These are phyloP conservation scores for Yponomeuta plumbellus DNA, from an alignment of 2,888 invertebrate genomes.

Conservation along the genomic window DNA sequence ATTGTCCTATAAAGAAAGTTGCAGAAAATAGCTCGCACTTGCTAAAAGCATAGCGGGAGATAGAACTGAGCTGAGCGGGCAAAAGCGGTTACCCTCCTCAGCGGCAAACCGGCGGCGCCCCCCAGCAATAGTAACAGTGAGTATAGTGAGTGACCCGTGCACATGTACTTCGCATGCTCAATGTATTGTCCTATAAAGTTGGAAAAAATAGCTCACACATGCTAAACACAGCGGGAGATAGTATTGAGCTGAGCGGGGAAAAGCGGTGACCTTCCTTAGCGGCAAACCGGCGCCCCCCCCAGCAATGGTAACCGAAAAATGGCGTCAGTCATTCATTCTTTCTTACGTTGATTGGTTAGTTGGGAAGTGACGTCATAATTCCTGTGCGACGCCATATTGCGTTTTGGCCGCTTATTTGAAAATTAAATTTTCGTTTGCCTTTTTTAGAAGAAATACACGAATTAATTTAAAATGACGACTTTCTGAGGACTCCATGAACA, in stretches of 20 bases:
- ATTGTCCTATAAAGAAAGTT: not conserved
- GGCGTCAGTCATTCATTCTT: too few species aligned
- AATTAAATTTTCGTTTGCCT: too few species aligned
- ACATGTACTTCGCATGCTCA: not conserved
- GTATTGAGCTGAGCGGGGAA: conserved; percentile 86
- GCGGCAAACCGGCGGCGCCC: too few species aligned
- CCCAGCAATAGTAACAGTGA: not conserved
- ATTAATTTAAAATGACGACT: too few species aligned
- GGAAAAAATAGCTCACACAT: too few species aligned
- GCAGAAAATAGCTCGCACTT: too few species aligned
- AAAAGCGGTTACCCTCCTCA: conserved; percentile 74
- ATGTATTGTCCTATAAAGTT: not conserved
- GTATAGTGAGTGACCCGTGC: not conserved
- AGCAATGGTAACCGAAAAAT: not conserved
- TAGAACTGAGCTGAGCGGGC: conserved; percentile 77
- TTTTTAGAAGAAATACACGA: too few species aligned
- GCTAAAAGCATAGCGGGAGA: conserved; percentile 66
- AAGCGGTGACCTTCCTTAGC: conserved; percentile 71
- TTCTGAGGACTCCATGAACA: too few species aligned
- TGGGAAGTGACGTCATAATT: too few species aligned
- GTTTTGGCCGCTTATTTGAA: too few species aligned
- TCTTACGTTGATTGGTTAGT: too few species aligned
- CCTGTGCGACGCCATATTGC: too few species aligned
- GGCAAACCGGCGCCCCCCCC: conserved; percentile 3
- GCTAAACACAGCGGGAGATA: conserved; percentile 97